Conservation (phyloP, 1,140 invertebrate species). For the Mycetomoellerius zeteki region DNA sequence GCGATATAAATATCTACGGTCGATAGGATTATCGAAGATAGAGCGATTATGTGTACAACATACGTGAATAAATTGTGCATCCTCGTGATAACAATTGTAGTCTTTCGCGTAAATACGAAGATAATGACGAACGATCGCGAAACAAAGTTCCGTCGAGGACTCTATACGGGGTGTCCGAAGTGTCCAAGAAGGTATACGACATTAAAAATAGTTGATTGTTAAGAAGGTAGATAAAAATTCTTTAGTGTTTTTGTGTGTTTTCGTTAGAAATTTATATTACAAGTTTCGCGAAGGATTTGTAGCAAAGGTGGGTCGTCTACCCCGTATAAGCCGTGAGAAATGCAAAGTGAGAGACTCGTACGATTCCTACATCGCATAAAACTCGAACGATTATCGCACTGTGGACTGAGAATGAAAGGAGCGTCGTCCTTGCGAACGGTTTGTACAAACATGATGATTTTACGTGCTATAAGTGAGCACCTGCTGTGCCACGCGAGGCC, state of each 20-base stretch:
- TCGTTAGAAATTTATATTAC: slow-evolving; percentile 31
- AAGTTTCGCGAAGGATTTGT: not conserved
- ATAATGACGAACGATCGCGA: not conserved
- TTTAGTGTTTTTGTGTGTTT: not conserved
- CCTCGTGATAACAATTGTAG: slow-evolving; percentile 11
- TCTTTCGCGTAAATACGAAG: not conserved
- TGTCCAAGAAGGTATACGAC: not conserved
- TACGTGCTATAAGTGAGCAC: slow-evolving; percentile 44
- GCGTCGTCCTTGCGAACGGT: not conserved
- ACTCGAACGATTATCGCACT: slow-evolving; percentile 15
- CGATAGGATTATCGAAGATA: slow-evolving; percentile 1
- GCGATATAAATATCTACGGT: not conserved
- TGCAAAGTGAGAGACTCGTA: not conserved
- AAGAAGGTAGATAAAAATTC: slow-evolving; percentile 11
- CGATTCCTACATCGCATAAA: not conserved
- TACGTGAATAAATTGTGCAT: slow-evolving; percentile 26
- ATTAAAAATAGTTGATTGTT: slow-evolving; percentile 10
- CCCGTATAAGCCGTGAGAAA: not conserved
- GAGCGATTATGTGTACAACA: slow-evolving; percentile 40
- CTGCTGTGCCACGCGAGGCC: slow-evolving; percentile 28
- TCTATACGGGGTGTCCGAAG: slow-evolving; percentile 1
- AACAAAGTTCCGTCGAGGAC: not conserved
- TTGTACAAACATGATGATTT: slow-evolving; percentile 48
- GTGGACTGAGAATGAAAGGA: slow-evolving; percentile 26
- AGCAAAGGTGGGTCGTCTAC: slow-evolving; percentile 4